Evolutionary conservation across 2,113 vertebrate genomes (phyloP).

Genomic region (Thunnus thynnus): DNA sequence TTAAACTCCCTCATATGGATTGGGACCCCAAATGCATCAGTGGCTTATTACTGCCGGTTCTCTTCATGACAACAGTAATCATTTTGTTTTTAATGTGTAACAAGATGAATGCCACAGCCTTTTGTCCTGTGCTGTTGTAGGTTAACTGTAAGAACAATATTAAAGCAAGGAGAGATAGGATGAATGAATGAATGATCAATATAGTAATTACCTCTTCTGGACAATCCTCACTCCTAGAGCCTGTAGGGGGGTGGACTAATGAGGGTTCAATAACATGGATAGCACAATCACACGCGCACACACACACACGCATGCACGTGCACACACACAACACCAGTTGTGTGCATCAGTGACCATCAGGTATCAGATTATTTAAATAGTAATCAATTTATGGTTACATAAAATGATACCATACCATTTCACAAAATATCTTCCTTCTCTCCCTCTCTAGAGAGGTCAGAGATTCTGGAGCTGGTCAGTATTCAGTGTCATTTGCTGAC

Average conservation of each 20-base stretch:
- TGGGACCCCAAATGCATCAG: not conserved
- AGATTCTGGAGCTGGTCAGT: not conserved
- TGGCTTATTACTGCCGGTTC: not conserved
- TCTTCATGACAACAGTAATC: not conserved
- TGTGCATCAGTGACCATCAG: constrained; percentile 10
- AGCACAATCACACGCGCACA: not conserved
- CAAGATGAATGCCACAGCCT: not conserved
- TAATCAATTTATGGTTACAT: not conserved
- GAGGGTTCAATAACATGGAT: constrained; percentile 30
- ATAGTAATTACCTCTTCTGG: constrained; percentile 53
- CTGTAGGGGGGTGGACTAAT: constrained; percentile 19
- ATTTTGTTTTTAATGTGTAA: constrained; percentile 14
- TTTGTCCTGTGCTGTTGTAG: not conserved
- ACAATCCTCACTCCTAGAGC: constrained; percentile 17
- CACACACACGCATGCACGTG: not conserved
- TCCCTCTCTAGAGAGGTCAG: not conserved
- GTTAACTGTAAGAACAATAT: constrained; percentile 27
- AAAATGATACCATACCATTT: not conserved
- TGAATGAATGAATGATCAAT: constrained; percentile 52
- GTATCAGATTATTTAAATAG: not conserved
- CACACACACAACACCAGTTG: not conserved
- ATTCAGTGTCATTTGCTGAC: not conserved
- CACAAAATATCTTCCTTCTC: not conserved
- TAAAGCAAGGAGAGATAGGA: constrained; percentile 7
- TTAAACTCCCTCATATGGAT: not conserved